Conservation (phyloP, 2,113 vertebrate species). For the Poicephalus gulielmi region DNA sequence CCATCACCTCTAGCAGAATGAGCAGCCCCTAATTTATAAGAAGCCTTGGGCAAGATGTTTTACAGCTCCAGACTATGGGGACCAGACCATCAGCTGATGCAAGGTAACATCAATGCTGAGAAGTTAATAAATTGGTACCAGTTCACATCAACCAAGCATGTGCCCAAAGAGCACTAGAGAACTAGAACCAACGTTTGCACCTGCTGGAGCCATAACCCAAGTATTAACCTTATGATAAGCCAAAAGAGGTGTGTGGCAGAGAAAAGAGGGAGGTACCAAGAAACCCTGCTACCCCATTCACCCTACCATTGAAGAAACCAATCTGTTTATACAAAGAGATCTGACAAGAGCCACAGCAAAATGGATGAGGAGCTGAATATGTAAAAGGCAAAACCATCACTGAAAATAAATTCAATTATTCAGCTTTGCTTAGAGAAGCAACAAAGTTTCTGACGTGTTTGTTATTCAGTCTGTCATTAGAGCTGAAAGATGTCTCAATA, state of each 20-base stretch:
- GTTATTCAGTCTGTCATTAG: slow-evolving; percentile 67
- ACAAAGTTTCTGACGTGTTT: slow-evolving; percentile 68
- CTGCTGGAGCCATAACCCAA: neutral
- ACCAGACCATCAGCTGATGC: neutral
- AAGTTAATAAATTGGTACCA: neutral
- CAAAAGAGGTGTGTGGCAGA: neutral
- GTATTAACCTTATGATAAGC: neutral
- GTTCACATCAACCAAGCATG: neutral
- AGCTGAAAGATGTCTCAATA: slow-evolving; percentile 64
- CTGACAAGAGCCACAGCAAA: slow-evolving; percentile 30
- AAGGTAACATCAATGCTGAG: neutral
- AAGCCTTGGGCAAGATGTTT: neutral
- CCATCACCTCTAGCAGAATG: rapidly evolving
- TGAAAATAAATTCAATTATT: slow-evolving; percentile 57
- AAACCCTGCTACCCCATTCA: neutral
- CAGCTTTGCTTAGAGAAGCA: slow-evolving; percentile 62
- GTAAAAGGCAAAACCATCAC: slow-evolving; percentile 31
- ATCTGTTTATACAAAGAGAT: neutral
- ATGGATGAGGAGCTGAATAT: slow-evolving; percentile 17
- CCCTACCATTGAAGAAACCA: neutral
- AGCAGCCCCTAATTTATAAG: neutral
- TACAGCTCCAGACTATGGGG: neutral
- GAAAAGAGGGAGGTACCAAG: neutral
- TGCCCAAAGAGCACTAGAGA: neutral
- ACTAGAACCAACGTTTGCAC: neutral